Evolutionary conservation across 2,888 invertebrate species (phyloP).

Genomic region (Caenorhabditis sinica): DNA sequence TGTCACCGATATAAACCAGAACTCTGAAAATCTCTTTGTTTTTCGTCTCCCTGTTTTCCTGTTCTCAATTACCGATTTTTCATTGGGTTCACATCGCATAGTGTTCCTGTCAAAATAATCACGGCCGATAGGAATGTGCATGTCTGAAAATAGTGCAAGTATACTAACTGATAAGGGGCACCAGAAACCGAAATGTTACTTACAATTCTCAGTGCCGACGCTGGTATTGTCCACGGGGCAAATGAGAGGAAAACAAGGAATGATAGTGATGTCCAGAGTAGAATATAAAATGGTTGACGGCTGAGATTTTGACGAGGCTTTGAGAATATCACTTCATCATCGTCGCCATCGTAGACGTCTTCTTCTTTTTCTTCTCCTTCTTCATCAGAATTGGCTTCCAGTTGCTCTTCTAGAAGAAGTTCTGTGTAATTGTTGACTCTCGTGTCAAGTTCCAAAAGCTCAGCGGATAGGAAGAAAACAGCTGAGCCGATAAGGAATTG

Average conservation of each 20-base stretch:
- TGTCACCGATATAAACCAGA: conserved; percentile 68
- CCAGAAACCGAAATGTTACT: background rate
- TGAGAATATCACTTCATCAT: conserved; percentile 24
- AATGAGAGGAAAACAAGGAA: conserved; percentile 18
- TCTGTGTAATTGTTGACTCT: conserved; percentile 20
- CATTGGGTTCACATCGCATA: conserved; percentile 40
- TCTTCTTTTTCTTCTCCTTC: conserved; percentile 6
- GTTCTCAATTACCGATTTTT: conserved; percentile 31
- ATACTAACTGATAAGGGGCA: background rate
- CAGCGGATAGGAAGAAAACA: conserved; percentile 39
- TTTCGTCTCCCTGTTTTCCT: too few species aligned
- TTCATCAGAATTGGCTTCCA: conserved; percentile 8
- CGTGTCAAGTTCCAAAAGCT: conserved; percentile 35
- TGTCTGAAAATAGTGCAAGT: conserved; percentile 37
- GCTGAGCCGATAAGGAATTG: conserved; percentile 67
- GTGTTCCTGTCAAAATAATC: conserved; percentile 41
- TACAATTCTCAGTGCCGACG: conserved; percentile 41
- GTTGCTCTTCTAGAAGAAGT: conserved; percentile 29
- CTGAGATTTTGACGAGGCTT: conserved; percentile 43
- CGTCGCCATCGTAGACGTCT: conserved; percentile 18
- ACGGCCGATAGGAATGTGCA: conserved; percentile 34
- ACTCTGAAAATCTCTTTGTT: conserved; percentile 26
- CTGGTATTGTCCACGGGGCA: conserved; percentile 39
- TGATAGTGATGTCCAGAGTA: conserved; percentile 38
- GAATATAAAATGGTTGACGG: conserved; percentile 31